Conservation (phyloP, 2,797 vertebrate species). For the Schizopygopsis pylzovi region DNA sequence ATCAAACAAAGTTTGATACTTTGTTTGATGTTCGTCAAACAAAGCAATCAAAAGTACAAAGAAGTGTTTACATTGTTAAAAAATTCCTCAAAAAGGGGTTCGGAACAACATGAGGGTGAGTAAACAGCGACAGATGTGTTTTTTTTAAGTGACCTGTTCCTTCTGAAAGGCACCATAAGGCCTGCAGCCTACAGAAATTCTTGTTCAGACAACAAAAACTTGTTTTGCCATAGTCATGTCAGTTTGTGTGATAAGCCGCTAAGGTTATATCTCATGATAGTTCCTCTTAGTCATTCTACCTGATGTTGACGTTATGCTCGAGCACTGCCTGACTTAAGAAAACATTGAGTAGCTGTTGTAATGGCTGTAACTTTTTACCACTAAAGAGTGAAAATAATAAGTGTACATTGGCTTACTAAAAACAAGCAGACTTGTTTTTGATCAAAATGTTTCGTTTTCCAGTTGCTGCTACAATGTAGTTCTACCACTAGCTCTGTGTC, state of each 20-base stretch:
- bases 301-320: neutral
- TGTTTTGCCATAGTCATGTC: neutral
- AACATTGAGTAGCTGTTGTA: neutral
- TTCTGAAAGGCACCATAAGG: neutral
- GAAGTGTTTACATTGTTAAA: neutral
- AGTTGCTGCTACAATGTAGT: neutral
- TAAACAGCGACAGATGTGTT: neutral
- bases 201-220: neutral
- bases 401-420: neutral
- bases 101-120: neutral
- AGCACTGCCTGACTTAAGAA: neutral
- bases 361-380: neutral
- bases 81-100: neutral
- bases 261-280: slow-evolving; percentile 28
- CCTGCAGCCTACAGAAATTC: neutral
- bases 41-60: neutral
- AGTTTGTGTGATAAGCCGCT: neutral
- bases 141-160: too few species aligned
- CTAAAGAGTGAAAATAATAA: neutral
- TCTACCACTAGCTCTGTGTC: neutral
- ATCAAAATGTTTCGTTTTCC: neutral
- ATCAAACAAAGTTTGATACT: neutral
- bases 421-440: neutral
- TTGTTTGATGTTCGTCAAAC: neutral
- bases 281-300: slow-evolving; percentile 11